Evolutionary conservation across 2,888 invertebrate species (phyloP).

Genomic region (Noctua comes): DNA sequence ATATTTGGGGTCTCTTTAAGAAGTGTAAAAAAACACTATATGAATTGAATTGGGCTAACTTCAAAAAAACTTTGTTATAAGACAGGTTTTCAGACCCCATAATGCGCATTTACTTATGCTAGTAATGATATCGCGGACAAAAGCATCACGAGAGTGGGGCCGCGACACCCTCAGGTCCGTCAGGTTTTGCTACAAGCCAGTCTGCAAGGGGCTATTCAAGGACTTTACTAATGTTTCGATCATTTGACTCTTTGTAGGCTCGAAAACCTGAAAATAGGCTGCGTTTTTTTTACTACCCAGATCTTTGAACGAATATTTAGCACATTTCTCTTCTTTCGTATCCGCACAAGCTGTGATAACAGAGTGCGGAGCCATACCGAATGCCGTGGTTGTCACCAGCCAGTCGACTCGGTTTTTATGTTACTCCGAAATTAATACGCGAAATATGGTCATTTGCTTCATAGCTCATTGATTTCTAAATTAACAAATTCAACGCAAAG

Average conservation of each 20-base stretch:
- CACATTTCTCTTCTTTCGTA: neutral
- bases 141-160: neutral
- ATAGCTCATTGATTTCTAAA: neutral
- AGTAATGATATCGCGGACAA: slow-evolving; percentile 10
- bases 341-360: neutral
- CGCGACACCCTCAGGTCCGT: neutral
- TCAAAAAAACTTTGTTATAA: slow-evolving; percentile 6
- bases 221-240: neutral
- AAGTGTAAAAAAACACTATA: slow-evolving; percentile 6
- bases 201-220: neutral
- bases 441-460: slow-evolving; percentile 8
- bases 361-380: neutral
- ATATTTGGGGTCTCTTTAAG: slow-evolving; percentile 6
- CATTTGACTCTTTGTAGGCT: neutral
- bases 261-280: neutral
- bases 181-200: neutral
- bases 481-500: neutral
- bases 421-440: neutral
- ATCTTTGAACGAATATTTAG: neutral
- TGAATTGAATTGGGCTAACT: slow-evolving; percentile 12
- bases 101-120: neutral
- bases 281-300: neutral
- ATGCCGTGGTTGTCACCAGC: neutral
- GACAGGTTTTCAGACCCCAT: slow-evolving; percentile 6
- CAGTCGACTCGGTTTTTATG: neutral